Evolutionary conservation across 2,113 vertebrate genomes (phyloP).

Genomic region (Amia ocellicauda): DNA sequence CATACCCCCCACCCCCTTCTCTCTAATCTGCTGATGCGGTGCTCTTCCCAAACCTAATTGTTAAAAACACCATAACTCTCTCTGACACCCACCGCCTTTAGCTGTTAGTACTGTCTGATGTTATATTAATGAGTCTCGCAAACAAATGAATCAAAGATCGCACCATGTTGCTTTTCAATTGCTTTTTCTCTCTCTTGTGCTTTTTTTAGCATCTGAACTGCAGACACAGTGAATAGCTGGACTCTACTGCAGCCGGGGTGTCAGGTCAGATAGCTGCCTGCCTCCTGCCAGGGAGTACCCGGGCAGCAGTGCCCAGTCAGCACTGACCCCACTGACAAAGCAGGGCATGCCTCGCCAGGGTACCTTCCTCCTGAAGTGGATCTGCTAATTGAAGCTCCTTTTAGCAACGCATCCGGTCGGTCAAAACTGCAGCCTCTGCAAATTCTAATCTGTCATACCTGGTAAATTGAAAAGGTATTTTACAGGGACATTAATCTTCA

Average conservation of each 20-base stretch:
- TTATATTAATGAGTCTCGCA: constrained; percentile 74
- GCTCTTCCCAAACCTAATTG: constrained; percentile 64
- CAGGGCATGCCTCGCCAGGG: not conserved
- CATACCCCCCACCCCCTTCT: not conserved
- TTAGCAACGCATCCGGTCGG: too few relatives aligned
- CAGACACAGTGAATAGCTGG: too few relatives aligned
- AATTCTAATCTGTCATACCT: too few relatives aligned
- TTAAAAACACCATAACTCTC: constrained; percentile 73
- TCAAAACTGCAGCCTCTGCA: too few relatives aligned
- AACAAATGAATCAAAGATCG: constrained; percentile 67
- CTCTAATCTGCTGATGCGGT: not conserved
- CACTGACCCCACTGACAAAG: not conserved
- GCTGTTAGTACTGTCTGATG: constrained; percentile 72
- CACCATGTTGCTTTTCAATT: constrained; percentile 50
- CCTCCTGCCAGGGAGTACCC: not conserved
- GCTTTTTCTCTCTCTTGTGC: too few relatives aligned
- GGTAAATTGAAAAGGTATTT: too few relatives aligned
- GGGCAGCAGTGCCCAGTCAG: not conserved
- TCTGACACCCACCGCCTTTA: constrained; percentile 62
- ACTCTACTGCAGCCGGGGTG: too few relatives aligned
- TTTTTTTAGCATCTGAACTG: not conserved
- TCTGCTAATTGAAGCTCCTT: too few relatives aligned
- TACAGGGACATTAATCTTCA: too few relatives aligned
- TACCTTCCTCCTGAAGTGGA: too few relatives aligned
- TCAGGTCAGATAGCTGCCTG: not conserved